phyloP scores from a whole-genome alignment of 2,797 vertebrate genomes.

The Pachyuromys duprasi region DNA sequence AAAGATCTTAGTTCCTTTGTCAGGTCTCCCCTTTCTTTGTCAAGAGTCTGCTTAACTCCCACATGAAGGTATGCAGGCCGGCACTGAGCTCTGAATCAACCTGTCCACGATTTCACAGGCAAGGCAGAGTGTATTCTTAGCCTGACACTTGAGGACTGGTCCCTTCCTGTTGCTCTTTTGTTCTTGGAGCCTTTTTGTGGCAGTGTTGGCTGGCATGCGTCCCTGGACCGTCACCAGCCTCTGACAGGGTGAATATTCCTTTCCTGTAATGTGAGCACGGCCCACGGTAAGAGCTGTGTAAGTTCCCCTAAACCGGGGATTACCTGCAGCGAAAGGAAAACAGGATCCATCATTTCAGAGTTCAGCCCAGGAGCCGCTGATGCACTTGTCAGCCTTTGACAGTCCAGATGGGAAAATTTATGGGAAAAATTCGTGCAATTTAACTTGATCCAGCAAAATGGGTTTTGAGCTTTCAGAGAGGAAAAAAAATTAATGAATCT shows the following conservation, averaged over 20 bases:
- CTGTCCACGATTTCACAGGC: slow-evolving; percentile 55
- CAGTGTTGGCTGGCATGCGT: slow-evolving; percentile 54
- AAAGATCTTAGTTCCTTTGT: slow-evolving; percentile 75
- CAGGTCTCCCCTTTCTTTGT: slow-evolving; percentile 67
- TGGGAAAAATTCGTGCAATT: slow-evolving; percentile 18
- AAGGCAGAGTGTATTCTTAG: slow-evolving; percentile 13
- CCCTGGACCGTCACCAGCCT: slow-evolving; percentile 58
- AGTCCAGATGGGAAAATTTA: slow-evolving; percentile 11
- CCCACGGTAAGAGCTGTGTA: background rate
- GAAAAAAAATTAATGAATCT: slow-evolving; percentile 46
- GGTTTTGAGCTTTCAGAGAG: slow-evolving; percentile 18
- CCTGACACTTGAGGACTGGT: slow-evolving; percentile 34
- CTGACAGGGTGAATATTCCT: slow-evolving; percentile 59
- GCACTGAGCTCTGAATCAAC: slow-evolving; percentile 64
- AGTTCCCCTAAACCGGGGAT: slow-evolving; percentile 60
- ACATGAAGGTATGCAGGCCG: slow-evolving; percentile 49
- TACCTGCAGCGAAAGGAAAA: slow-evolving; percentile 53
- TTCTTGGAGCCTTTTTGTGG: slow-evolving; percentile 57
- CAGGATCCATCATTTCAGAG: slow-evolving; percentile 53
- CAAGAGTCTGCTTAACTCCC: slow-evolving; percentile 63
- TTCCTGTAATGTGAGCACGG: slow-evolving; percentile 69
- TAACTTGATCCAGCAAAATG: slow-evolving; percentile 38
- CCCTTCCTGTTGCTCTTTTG: slow-evolving; percentile 71
- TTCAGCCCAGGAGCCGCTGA: slow-evolving; percentile 25
- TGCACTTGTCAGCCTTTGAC: background rate